Base-by-base conservation (phyloP, 37 sponge, comb jelly and placozoan genomes). In the Crambe crambe region DNA sequence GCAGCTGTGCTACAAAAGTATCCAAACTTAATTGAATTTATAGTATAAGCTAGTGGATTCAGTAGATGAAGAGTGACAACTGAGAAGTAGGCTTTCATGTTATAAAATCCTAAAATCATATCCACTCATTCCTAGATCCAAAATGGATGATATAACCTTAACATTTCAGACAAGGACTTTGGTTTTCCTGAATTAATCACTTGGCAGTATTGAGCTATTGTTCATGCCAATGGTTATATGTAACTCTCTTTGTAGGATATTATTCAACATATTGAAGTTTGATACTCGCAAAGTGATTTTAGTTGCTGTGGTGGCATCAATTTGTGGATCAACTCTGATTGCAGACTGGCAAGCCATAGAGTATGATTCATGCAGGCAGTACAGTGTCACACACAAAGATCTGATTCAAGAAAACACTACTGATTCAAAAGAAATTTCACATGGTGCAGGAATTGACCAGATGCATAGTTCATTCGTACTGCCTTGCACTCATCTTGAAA, bases 341-440 rank as follows among this genome's bases (percentile, higher is more conserved):
- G 74, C 61, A 3, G 82, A 81, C 73, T 81, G 82, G 82, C 82
- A 81, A 42, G 29, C 73, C 42, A 72, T 81, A 30, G 72, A 73
- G 2, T 8, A 61, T 17, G 82, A 81, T 44, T 61, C 82, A 0
- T 81, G 82, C 64, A 73, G 15, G 25, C n/a, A 42, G 23, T 61
- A 26, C 78, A 61, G 64, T 31, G 56, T 39, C 35, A 64, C 64
- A 31, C 78, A 78, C 51, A 17, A 56, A 21, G 27, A 29, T 42
- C 27, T 40, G 30, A 34, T 62, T 18, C 17, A 62, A 8, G 25
- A 8, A n/a, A 62, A 62, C 30, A 18, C 15, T 27, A 23, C 63
- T n/a, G n/a, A n/a, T n/a, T n/a, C n/a, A n/a, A n/a, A n/a, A n/a
- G n/a, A n/a, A 62, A 30, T 47, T 15, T 47, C 51, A 47, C 6